Base-by-base conservation (phyloP, 2,113 vertebrate species). In the Labeo rohita region DNA sequence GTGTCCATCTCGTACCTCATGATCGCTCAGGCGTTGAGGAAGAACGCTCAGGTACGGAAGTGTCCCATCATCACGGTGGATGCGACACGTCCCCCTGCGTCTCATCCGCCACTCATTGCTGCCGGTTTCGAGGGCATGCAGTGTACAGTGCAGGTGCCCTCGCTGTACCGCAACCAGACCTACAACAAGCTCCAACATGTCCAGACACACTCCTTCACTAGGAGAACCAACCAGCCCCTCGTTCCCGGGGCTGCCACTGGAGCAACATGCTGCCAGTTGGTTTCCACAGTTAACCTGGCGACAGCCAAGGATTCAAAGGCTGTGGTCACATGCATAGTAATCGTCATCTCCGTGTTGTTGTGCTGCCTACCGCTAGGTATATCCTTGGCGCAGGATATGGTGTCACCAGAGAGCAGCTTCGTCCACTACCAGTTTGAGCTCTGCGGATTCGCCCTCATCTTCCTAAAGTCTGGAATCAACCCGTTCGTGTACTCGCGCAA, bases 401-500 rank as follows among this genome's bases (percentile, higher is more conserved):
- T 97, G 84, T 96, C 96, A 0, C 92, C 93, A 4, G 92, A 93
- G 0, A 94, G 95, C 10, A 95, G 93, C 87, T 97, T 97, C 56
- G 90, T 96, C 63, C 97, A 98, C 77, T 97, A 97, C 93, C 98
- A 99, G 92, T 96, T 99, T 3, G 97, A 99, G 92, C 93, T 99
- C 45, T 98, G 97, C 16, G 96, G 98, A 13, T 97, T 99, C 86
- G 96, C 98, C 8, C 96, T 99, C 0, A 96, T 99, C 85, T 98
- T 99, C 89, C 95, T 99, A 88, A 99, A 99, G 86, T 99, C 97
- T 0, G 97, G 97, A 77, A 95, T 99, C 88, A 99, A 99, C 87
- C 98, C 98, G 6, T 99, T 99, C 59, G 96, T 99, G 68, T 99
- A 99, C 81, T 98, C 98, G 0, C 97, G 98, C 18, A 99, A 97